A percentile compares a stretch with the other conserved stretches of the same genome.
phyloP scores from a whole-genome alignment of 2,797 vertebrate species.

The Ctenopoma kingsleyae region DNA sequence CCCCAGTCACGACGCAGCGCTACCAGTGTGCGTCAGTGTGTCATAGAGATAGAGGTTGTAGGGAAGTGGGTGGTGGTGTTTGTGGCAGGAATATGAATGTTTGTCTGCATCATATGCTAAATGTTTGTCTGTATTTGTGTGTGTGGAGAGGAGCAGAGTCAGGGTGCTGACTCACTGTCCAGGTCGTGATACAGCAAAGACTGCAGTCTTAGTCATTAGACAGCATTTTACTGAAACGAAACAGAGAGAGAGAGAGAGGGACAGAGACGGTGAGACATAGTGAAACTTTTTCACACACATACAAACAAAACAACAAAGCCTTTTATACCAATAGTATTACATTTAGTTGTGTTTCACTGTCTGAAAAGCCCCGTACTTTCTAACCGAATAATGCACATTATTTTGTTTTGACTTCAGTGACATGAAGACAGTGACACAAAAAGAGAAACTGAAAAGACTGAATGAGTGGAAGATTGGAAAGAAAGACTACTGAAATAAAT shows the following conservation, averaged over 20 bases:
- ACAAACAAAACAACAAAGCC: not conserved
- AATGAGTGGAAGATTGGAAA: constrained; percentile 8
- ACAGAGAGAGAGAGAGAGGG: constrained; percentile 20
- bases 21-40: constrained; percentile 60
- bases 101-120: constrained; percentile 77
- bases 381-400: constrained; percentile 3
- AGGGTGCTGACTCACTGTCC: constrained; percentile 82
- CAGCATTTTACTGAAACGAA: constrained; percentile 63
- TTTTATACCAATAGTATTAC: constrained; percentile 13
- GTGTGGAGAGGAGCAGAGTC: constrained; percentile 54
- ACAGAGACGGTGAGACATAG: constrained; percentile 15
- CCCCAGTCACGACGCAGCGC: constrained; percentile 83
- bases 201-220: constrained; percentile 83
- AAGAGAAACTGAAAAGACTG: constrained; percentile 5
- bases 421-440: not conserved
- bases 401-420: constrained; percentile 23
- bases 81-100: constrained; percentile 78
- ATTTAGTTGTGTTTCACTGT: constrained; percentile 21
- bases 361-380: constrained; percentile 20
- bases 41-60: constrained; percentile 55
- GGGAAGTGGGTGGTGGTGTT: constrained; percentile 50
- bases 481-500: not conserved
- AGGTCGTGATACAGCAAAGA: constrained; percentile 76
- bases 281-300: not conserved
- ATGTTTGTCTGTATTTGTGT: constrained; percentile 64